Conservation (phyloP, 2,888 invertebrate species). For the Heliothis peltigera region DNA sequence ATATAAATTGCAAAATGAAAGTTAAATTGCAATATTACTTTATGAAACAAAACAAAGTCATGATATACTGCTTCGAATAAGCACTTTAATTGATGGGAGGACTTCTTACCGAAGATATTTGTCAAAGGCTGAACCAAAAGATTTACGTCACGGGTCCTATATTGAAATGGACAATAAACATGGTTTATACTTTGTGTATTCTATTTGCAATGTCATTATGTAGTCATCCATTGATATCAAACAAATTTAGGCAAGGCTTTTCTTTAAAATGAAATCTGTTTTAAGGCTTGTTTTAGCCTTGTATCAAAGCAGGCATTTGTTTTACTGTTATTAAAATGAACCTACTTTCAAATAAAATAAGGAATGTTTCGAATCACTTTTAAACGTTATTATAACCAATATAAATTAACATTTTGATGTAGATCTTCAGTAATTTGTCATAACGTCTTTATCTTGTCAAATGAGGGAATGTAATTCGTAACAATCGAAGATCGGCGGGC, state of each 20-base stretch:
- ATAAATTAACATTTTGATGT: constrained; percentile 50
- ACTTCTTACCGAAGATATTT: constrained; percentile 37
- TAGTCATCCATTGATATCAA: too few species aligned
- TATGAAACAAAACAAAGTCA: constrained; percentile 55
- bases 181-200: neutral
- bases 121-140: constrained; percentile 37
- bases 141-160: constrained; percentile 24
- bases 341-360: neutral
- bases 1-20: constrained; percentile 60
- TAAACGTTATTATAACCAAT: constrained; percentile 24
- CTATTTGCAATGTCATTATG: too few species aligned
- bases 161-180: constrained; percentile 15
- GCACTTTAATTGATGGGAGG: constrained; percentile 42
- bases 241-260: too few species aligned
- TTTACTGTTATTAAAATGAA: too few species aligned
- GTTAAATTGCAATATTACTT: constrained; percentile 62
- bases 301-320: too few species aligned
- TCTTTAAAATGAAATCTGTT: neutral
- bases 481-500: constrained; percentile 70
- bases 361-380: constrained; percentile 1
- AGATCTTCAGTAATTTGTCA: constrained; percentile 74
- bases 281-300: too few species aligned
- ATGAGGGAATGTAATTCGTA: constrained; percentile 73
- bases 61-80: constrained; percentile 40
- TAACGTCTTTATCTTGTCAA: constrained; percentile 72